Conservation (phyloP, 1,140 invertebrate genomes). For the Leptestheria dahalacensis region DNA sequence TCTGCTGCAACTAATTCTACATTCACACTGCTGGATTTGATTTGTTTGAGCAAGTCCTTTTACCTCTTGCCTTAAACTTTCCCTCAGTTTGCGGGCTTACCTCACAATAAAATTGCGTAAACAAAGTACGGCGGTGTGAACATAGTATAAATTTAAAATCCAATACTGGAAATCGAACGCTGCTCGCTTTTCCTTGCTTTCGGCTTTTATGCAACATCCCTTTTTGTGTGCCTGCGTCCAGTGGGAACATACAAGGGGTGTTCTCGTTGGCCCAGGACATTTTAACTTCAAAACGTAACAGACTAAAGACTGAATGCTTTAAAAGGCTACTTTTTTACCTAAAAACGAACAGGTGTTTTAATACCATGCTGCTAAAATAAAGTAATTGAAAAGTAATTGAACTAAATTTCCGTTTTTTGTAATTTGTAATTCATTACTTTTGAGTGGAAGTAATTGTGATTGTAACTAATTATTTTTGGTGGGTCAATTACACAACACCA, state of each 20-base stretch:
- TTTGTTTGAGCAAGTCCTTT: no score
- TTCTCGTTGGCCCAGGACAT: background rate
- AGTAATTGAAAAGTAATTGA: background rate
- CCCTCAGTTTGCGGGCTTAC: no score
- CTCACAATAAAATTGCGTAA: no score
- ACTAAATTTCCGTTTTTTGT: background rate
- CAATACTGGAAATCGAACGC: no score
- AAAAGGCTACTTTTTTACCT: background rate
- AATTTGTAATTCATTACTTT: background rate
- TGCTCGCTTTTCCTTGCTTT: no score
- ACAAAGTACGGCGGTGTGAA: no score
- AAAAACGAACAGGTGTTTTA: background rate
- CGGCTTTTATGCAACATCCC: no score
- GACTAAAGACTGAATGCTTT: background rate
- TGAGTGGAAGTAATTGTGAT: background rate
- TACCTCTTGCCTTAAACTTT: no score
- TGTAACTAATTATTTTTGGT: background rate
- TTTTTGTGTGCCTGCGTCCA: background rate
- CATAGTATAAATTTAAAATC: no score
- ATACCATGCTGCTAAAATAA: no score
- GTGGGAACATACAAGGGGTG: background rate
- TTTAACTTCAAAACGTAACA: background rate
- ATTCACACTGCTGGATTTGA: no score
- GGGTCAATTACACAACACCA: background rate
- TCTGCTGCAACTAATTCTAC: no score